phyloP scores from a whole-genome alignment of 2,797 vertebrate species.

The Phrynocephalus forsythii region DNA sequence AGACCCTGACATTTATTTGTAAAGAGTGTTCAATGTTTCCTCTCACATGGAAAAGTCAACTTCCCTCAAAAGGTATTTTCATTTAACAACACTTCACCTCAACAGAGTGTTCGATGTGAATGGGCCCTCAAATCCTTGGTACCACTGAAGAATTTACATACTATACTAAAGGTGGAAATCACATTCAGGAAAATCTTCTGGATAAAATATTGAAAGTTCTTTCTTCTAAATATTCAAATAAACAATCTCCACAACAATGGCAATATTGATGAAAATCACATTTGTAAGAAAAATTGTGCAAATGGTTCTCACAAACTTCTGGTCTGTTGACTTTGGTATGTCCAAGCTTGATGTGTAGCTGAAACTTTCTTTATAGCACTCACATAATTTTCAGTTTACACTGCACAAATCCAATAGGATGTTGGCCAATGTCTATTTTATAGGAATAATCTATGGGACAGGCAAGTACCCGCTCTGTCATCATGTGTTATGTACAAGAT shows the following conservation, averaged over 20 bases:
- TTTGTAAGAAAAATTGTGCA: too few species aligned
- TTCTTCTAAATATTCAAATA: neutral
- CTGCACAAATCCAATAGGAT: too few species aligned
- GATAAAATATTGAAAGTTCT: neutral
- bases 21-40: slow-evolving; percentile 5
- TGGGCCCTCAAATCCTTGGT: neutral
- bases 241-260: neutral
- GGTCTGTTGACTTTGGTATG: too few species aligned
- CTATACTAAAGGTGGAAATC: neutral
- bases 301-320: too few species aligned
- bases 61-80: neutral
- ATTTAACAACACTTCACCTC: neutral
- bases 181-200: neutral
- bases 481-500: neutral
- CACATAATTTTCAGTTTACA: too few species aligned
- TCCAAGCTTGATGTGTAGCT: too few species aligned
- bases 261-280: too few species aligned
- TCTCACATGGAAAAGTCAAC: neutral
- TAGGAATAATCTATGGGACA: neutral
- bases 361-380: too few species aligned
- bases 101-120: neutral
- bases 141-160: neutral
- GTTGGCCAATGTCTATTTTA: neutral
- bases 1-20: too few species aligned
- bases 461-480: too few species aligned